Evolutionary conservation across 2,797 vertebrate species (phyloP).

Genomic region (Schizothorax lantsangensis): DNA sequence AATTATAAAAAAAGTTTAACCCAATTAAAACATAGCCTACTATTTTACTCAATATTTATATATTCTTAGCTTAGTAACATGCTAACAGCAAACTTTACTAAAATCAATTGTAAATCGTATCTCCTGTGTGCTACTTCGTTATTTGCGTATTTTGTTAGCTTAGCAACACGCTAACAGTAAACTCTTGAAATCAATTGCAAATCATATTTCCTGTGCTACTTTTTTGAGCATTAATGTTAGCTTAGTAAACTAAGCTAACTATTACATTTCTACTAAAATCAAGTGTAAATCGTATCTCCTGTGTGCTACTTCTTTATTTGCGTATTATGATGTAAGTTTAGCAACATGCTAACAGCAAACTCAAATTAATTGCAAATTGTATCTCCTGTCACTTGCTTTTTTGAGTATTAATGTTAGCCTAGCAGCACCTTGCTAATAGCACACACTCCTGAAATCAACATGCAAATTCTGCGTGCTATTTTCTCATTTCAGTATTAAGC

Average conservation of each 20-base stretch:
- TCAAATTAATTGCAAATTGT: neutral
- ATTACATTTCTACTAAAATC: too few relatives aligned
- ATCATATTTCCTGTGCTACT: neutral
- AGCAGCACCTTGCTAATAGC: neutral
- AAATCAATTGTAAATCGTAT: neutral
- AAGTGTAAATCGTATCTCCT: neutral
- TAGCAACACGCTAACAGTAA: neutral
- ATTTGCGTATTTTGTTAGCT: neutral
- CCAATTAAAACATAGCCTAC: neutral
- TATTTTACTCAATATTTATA: neutral
- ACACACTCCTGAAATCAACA: neutral
- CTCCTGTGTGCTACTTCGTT: neutral
- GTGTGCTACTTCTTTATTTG: too few relatives aligned
- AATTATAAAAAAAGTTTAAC: neutral
- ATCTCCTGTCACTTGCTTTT: neutral
- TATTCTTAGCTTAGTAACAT: neutral
- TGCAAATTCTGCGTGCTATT: neutral
- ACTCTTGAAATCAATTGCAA: neutral
- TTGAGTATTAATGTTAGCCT: neutral
- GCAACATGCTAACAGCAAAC: neutral
- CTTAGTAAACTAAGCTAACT: neutral
- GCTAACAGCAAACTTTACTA: neutral
- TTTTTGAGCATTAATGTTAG: neutral
- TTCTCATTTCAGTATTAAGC: neutral
- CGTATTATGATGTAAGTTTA: too few relatives aligned